These are phyloP conservation scores for Leptopilina myrica DNA, from an alignment of 2,888 invertebrate genomes.

Conservation along the genomic window DNA sequence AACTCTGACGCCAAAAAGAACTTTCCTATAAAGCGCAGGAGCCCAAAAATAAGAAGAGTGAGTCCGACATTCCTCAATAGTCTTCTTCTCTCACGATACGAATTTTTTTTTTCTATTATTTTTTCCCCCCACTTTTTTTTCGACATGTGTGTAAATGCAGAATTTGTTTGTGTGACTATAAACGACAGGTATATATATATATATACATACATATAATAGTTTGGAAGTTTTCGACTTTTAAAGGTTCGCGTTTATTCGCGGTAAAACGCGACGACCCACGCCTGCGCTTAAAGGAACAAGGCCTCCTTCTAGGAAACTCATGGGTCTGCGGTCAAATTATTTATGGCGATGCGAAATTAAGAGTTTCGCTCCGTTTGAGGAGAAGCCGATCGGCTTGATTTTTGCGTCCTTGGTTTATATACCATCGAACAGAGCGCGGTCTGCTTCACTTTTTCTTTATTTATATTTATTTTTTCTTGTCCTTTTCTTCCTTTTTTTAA, in stretches of 20 bases:
- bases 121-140: no score
- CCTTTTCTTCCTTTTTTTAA: background rate
- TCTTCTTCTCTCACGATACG: slow-evolving; percentile 28
- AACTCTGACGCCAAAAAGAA: slow-evolving; percentile 35
- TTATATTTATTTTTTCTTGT: no score
- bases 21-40: slow-evolving; percentile 17
- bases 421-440: slow-evolving; percentile 41
- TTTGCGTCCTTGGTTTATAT: slow-evolving; percentile 66
- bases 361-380: slow-evolving; percentile 72
- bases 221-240: slow-evolving; percentile 27
- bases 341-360: slow-evolving; percentile 76
- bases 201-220: background rate
- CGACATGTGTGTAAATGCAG: background rate
- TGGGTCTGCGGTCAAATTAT: slow-evolving; percentile 74
- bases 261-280: slow-evolving; percentile 39
- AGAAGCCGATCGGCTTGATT: slow-evolving; percentile 69
- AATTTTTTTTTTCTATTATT: background rate
- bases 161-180: slow-evolving; percentile 21
- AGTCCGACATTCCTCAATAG: slow-evolving; percentile 36
- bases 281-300: slow-evolving; percentile 45
- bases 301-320: slow-evolving; percentile 71
- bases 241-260: slow-evolving; percentile 38
- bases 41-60: background rate
- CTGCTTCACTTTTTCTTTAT: no score
- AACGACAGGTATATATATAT: slow-evolving; percentile 16